These are phyloP conservation scores for Eriocheir sinensis DNA, from an alignment of 1,140 invertebrate genomes.

Conservation along the genomic window DNA sequence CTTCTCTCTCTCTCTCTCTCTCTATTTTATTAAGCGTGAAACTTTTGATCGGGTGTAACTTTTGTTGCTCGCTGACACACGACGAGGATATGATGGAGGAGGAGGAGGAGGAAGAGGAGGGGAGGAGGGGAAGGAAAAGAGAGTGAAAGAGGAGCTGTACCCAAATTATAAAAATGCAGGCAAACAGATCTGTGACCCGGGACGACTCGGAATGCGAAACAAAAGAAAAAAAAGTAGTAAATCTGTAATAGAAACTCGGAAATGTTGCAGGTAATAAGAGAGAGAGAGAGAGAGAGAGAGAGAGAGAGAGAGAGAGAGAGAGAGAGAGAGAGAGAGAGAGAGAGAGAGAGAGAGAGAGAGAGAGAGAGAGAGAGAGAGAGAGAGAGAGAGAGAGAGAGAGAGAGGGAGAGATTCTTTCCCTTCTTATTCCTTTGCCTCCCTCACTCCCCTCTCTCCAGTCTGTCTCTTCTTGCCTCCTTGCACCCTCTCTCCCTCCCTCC, in stretches of 20 bases:
- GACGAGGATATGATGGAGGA: constrained; percentile 1
- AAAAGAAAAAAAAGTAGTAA: too few species aligned
- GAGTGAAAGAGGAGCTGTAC: not conserved
- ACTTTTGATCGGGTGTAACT: constrained; percentile 24
- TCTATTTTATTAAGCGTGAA: constrained; percentile 5
- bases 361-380: constrained; percentile 22
- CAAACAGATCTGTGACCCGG: too few species aligned
- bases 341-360: too few species aligned
- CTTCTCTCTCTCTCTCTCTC: constrained; percentile 20
- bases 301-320: not conserved
- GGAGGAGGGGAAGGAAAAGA: not conserved
- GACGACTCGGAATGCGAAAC: too few species aligned
- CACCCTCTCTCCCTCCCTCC: not conserved
- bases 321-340: too few species aligned
- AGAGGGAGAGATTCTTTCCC: not conserved
- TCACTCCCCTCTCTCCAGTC: too few species aligned
- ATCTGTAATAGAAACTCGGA: too few species aligned
- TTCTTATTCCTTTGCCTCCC: too few species aligned
- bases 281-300: constrained; percentile 22
- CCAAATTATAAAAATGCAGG: not conserved
- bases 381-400: constrained; percentile 22
- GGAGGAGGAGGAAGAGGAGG: too few species aligned
- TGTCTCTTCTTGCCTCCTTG: too few species aligned
- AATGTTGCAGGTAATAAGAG: too few species aligned
- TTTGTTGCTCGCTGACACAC: not conserved